These are phyloP conservation scores for Arion vulgaris DNA, from an alignment of 1,140 invertebrate genomes.

Conservation along the genomic window DNA sequence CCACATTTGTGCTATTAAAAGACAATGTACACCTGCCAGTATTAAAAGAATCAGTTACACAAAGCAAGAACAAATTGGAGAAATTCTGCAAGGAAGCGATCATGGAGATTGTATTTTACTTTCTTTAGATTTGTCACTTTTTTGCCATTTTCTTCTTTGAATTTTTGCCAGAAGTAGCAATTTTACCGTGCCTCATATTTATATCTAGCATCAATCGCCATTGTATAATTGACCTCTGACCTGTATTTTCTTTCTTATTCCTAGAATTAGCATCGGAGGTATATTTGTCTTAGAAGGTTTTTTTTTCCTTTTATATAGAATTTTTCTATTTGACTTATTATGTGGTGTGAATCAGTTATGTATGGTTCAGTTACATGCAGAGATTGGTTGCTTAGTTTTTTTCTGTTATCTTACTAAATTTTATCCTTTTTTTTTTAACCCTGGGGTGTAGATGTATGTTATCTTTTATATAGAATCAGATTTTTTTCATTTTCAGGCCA, in stretches of 20 bases:
- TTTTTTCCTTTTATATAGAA: background rate
- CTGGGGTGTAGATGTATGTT: too few species aligned
- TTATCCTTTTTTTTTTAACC: background rate
- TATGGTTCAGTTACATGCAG: background rate
- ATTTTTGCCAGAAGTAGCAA: slow-evolving; percentile 27
- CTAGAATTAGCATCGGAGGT: background rate
- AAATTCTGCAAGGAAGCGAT: background rate
- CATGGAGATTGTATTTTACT: background rate
- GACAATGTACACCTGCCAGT: background rate
- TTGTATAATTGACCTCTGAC: background rate
- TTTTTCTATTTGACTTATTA: background rate
- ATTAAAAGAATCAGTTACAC: background rate
- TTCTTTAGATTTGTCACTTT: background rate
- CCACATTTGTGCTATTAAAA: background rate
- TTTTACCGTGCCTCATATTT: slow-evolving; percentile 24
- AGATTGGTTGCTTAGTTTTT: background rate
- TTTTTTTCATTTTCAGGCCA: too few species aligned
- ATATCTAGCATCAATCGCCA: background rate
- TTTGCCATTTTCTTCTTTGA: background rate
- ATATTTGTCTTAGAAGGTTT: background rate
- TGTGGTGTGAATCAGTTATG: background rate
- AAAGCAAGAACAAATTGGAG: background rate
- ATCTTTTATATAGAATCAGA: too few species aligned
- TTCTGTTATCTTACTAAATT: background rate
- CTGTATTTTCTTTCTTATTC: slow-evolving; percentile 13